Evolutionary conservation across 2,888 invertebrate species (phyloP).

Genomic region (Melanostoma scalare): DNA sequence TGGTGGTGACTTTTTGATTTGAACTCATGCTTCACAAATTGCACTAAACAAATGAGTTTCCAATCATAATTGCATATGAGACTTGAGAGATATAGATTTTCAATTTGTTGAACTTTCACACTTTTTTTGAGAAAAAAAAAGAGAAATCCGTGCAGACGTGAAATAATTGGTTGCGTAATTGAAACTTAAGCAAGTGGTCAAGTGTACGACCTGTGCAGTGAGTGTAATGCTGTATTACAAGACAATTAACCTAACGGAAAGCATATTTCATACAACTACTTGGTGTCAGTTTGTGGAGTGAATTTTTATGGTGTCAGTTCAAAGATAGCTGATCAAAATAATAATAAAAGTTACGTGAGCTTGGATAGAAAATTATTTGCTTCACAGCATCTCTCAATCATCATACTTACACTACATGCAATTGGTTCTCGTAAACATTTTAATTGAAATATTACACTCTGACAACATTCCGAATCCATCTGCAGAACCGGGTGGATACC

Average conservation of each 20-base stretch:
- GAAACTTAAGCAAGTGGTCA: conserved; percentile 26
- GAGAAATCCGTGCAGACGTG: conserved; percentile 42
- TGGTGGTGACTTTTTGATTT: conserved; percentile 8
- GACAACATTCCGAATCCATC: conserved; percentile 21
- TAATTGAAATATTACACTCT: conserved; percentile 7
- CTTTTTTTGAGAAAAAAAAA: conserved; percentile 26
- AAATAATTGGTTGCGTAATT: conserved; percentile 35
- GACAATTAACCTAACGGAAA: conserved; percentile 36
- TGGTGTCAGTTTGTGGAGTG: conserved; percentile 3
- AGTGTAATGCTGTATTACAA: conserved; percentile 5
- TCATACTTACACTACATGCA: background rate
- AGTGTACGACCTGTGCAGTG: conserved; percentile 7
- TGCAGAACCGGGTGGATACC: conserved; percentile 2
- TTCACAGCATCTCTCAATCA: background rate
- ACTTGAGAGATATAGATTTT: conserved; percentile 12
- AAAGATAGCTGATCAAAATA: background rate
- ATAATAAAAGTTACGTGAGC: background rate
- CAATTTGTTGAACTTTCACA: conserved; percentile 51
- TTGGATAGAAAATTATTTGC: background rate
- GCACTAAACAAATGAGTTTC: conserved; percentile 28
- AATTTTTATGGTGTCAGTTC: conserved; percentile 29
- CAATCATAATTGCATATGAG: conserved; percentile 26
- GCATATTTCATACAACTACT: conserved; percentile 27
- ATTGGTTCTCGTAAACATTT: conserved; percentile 11
- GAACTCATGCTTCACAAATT: conserved; percentile 18